phyloP scores from a whole-genome alignment of 2,888 invertebrate genomes.

The Lasius platythorax region DNA sequence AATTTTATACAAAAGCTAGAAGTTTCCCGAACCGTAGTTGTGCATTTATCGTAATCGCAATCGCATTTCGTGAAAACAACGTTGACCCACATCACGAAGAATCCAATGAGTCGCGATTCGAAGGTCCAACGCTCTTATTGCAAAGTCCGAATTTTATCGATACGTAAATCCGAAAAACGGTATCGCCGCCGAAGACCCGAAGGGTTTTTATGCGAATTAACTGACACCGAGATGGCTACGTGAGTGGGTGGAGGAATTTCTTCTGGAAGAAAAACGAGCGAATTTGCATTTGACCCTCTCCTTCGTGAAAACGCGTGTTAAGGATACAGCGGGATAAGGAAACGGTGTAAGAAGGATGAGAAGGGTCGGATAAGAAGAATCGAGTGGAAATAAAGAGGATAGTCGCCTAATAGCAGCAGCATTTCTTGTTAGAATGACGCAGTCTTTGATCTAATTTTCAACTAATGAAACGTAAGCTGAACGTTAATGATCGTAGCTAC shows the following conservation, averaged over 20 bases:
- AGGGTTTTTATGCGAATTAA: constrained; percentile 65
- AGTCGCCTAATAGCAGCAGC: constrained; percentile 43
- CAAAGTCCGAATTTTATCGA: constrained; percentile 7
- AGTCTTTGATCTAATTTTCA: constrained; percentile 23
- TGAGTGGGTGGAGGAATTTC: constrained; percentile 5
- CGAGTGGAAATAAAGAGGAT: constrained; percentile 64
- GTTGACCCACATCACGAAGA: constrained; percentile 3
- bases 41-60: not conserved
- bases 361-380: constrained; percentile 53
- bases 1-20: not conserved
- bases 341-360: constrained; percentile 20
- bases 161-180: constrained; percentile 22
- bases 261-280: constrained; percentile 55
- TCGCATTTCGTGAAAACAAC: constrained; percentile 21
- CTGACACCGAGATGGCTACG: constrained; percentile 59
- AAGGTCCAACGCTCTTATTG: not conserved
- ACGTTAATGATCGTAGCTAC: not conserved
- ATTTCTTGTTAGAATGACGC: not conserved
- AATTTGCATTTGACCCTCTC: constrained; percentile 70
- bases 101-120: not conserved
- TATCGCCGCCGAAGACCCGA: constrained; percentile 13
- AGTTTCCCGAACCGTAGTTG: not conserved
- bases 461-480: constrained; percentile 15
- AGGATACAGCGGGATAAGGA: constrained; percentile 41
- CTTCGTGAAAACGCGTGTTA: constrained; percentile 61